Evolutionary conservation across 1,140 invertebrate genomes (phyloP).

Genomic region (Cataglyphis hispanica): DNA sequence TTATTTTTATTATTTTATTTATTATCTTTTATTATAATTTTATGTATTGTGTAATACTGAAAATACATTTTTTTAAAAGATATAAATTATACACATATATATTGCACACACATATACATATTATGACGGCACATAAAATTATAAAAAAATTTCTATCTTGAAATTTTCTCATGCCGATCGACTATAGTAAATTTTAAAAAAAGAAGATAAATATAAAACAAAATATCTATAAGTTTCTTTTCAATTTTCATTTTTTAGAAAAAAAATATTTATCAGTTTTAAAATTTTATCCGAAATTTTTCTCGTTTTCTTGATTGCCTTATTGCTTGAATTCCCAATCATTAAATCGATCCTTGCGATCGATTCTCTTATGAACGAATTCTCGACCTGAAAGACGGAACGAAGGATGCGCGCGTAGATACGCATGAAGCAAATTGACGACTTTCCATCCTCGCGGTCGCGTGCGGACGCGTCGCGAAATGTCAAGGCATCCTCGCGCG

Average conservation of each 20-base stretch:
- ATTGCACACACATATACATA: too few species aligned
- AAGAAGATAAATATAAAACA: not conserved
- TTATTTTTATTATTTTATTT: too few species aligned
- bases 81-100: too few species aligned
- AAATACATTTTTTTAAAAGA: too few species aligned
- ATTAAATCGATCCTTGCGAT: not conserved
- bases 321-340: not conserved
- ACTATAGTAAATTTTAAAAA: not conserved
- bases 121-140: too few species aligned
- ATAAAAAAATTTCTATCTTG: too few species aligned
- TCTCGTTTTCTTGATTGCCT: not conserved
- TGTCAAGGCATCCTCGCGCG: conserved; percentile 52
- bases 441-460: conserved; percentile 42
- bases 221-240: not conserved
- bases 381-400: not conserved
- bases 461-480: conserved; percentile 43
- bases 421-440: conserved; percentile 33
- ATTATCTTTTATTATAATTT: too few species aligned
- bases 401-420: conserved; percentile 3
- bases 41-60: too few species aligned
- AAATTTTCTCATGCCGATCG: too few species aligned
- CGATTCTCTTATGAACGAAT: not conserved
- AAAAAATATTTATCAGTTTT: not conserved
- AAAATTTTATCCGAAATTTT: not conserved
- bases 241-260: not conserved